Evolutionary conservation across 2,888 invertebrate genomes (phyloP).

Genomic region (Schizaphis graminum): DNA sequence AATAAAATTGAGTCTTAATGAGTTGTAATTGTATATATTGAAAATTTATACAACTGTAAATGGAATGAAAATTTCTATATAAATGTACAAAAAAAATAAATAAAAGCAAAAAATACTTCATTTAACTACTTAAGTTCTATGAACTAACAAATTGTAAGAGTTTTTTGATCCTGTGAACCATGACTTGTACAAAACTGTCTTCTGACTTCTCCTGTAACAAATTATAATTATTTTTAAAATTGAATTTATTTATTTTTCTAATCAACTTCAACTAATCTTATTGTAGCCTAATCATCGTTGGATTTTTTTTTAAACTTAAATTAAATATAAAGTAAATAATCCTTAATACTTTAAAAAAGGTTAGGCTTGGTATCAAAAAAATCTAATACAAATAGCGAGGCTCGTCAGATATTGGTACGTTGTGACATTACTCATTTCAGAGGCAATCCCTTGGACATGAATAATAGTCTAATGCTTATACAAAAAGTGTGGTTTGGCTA

Average conservation of each 20-base stretch:
- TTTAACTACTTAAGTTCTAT: conserved; percentile 56
- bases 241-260: background rate
- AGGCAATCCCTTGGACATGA: background rate
- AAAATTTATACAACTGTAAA: conserved; percentile 61
- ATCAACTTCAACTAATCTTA: too few species aligned
- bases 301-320: too few species aligned
- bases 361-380: too few species aligned
- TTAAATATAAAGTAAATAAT: too few species aligned
- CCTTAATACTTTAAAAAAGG: too few species aligned
- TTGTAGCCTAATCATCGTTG: too few species aligned
- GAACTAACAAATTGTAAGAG: conserved; percentile 82
- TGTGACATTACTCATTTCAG: too few species aligned
- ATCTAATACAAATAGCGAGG: too few species aligned
- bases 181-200: conserved; percentile 78
- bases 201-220: conserved; percentile 59
- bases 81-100: conserved; percentile 64
- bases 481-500: background rate
- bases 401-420: too few species aligned
- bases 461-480: background rate
- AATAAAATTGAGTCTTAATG: conserved; percentile 51
- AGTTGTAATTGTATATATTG: conserved; percentile 62
- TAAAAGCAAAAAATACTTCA: conserved; percentile 55
- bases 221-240: background rate
- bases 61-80: conserved; percentile 47
- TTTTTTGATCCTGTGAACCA: conserved; percentile 84